Evolutionary conservation across 2,113 vertebrate genomes (phyloP).

Genomic region (Gorsachius goisagi): DNA sequence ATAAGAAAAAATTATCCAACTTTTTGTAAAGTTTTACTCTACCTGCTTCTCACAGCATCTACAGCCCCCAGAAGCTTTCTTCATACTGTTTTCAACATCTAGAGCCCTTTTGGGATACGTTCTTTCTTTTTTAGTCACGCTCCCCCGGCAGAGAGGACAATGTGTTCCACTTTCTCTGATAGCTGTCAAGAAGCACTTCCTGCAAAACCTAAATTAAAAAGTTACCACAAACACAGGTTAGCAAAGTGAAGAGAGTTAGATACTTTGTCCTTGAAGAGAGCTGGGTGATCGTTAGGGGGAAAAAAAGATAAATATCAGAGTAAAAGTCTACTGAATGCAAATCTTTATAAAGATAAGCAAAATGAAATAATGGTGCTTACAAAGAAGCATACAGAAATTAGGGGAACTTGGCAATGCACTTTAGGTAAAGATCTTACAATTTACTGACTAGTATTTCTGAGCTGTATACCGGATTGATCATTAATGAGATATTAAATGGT

Average conservation of each 20-base stretch:
- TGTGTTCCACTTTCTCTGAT: conserved; percentile 79
- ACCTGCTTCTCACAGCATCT: conserved; percentile 83
- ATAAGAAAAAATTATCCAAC: not conserved
- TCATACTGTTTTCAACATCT: conserved; percentile 80
- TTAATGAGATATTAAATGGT: conserved; percentile 9
- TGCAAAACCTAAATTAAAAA: conserved; percentile 80
- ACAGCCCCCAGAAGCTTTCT: conserved; percentile 73
- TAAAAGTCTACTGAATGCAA: not conserved
- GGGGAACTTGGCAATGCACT: not conserved
- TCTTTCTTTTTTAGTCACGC: conserved; percentile 74
- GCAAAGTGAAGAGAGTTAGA: not conserved
- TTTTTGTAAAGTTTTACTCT: conserved; percentile 57
- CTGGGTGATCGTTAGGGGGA: not conserved
- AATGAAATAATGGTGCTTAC: not conserved
- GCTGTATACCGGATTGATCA: not conserved
- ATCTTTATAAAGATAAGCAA: not conserved
- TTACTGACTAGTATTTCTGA: not conserved
- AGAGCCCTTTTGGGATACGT: conserved; percentile 77
- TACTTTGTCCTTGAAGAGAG: not conserved
- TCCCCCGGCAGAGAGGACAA: conserved; percentile 82
- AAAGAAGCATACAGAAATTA: not conserved
- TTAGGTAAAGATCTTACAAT: not conserved
- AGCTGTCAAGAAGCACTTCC: conserved; percentile 82
- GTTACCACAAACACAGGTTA: conserved; percentile 55
- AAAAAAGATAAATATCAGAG: not conserved